Evolutionary conservation across 2,888 invertebrate species (phyloP), one percentile per base, ranked within the genome.

Genomic region (Trachelus stipa): DNA sequence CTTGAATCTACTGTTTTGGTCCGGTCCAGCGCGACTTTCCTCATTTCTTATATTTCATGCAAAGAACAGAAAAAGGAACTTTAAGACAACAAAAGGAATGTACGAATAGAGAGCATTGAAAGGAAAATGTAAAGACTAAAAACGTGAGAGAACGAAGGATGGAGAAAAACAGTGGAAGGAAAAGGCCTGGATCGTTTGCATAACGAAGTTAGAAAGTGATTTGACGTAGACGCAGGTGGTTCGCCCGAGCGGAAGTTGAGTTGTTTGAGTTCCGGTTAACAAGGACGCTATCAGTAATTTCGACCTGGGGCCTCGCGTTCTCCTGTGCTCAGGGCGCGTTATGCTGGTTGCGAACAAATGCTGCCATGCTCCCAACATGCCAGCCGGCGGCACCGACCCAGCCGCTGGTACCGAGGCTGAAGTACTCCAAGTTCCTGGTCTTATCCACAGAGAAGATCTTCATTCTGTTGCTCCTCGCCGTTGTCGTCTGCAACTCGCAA

Each of bases 301-400:
- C 34, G 34, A 73, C 30, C 33, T 68, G 77, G 69, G 75, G 81
- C 56, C 31, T 73, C 34, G 68, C 73, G 68, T 81, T 81, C 56
- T 56, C 56, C 56, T 74, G 31, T 56, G 23, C 9, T 56, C 79
- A 78, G 81, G 78, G 82, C 84, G 81, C 85, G 88, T 85, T 81
- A 88, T 88, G 88, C 85, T 90, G 88, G 88, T 88, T 88, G 90
- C 88, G 87, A 87, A 88, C 90, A 89, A 88, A 89, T 90, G 91
- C 90, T 88, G 90, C 88, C 88, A 91, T 91, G 91, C 89, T 88
- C 86, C 85, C 87, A 87, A 87, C 87, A 88, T 90, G 91, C 88
- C 90, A 90, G 89, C 88, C 87, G 89, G 89, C 88, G 88, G 87
- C 87, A 85, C 83, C 85, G 87, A 87, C 85, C 84, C 85, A 88